Percentiles rank a stretch among this genome's conserved stretches.
Evolutionary conservation across 2,888 invertebrate species (phyloP).

Genomic region (Ypsolopha scabrella): DNA sequence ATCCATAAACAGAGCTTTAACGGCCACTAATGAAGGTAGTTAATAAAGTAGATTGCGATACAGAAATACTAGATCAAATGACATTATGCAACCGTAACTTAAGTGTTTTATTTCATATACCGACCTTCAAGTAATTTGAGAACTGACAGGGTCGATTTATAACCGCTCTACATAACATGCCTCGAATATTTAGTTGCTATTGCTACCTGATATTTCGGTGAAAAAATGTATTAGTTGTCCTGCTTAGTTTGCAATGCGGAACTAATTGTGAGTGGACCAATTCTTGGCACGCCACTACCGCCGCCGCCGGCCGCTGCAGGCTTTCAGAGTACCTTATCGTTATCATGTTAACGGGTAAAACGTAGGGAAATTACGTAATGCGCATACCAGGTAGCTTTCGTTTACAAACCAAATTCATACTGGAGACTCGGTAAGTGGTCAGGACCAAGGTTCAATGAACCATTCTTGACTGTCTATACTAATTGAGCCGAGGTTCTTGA

Average conservation of each 20-base stretch:
- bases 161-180: not conserved
- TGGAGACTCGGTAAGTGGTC: no score
- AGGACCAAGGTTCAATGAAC: no score
- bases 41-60: not conserved
- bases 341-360: conserved; percentile 44
- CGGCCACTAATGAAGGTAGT: no score
- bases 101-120: conserved; percentile 29
- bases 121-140: conserved; percentile 49
- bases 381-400: no score
- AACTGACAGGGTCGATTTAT: conserved; percentile 33
- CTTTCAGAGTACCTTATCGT: conserved; percentile 11
- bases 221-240: conserved; percentile 26
- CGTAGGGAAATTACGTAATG: conserved; percentile 40
- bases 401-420: no score
- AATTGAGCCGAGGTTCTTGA: no score
- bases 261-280: conserved; percentile 42
- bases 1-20: no score
- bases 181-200: not conserved
- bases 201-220: not conserved
- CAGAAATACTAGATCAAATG: not conserved
- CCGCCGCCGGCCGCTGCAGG: no score
- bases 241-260: conserved; percentile 52
- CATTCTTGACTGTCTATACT: no score
- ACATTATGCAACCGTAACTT: conserved; percentile 22
- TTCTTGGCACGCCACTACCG: conserved; percentile 25